These are phyloP conservation scores for Poecile atricapillus DNA, from an alignment of 2,113 vertebrate genomes.

Conservation along the genomic window DNA sequence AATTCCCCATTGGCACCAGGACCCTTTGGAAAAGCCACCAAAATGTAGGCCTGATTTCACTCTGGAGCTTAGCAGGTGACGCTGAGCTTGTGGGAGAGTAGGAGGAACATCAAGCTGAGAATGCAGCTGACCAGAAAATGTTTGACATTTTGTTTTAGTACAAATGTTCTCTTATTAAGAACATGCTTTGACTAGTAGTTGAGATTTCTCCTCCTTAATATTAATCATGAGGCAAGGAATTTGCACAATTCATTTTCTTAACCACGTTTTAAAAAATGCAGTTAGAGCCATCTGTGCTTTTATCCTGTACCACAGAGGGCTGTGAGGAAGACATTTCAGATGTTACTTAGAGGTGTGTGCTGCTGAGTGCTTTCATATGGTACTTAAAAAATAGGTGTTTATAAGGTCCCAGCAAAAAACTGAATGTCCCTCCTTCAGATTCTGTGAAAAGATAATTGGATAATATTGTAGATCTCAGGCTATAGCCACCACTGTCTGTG, in stretches of 20 bases:
- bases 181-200: slow-evolving; percentile 17
- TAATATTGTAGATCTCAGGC: not conserved
- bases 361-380: not conserved
- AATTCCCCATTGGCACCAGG: not conserved
- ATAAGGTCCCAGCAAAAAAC: not conserved
- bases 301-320: not conserved
- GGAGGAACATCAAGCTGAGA: slow-evolving; percentile 60
- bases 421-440: not conserved
- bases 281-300: not conserved
- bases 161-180: slow-evolving; percentile 58
- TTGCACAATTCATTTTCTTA: not conserved
- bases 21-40: not conserved
- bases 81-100: slow-evolving; percentile 27
- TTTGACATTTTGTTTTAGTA: slow-evolving; percentile 53
- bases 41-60: not conserved
- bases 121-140: slow-evolving; percentile 50
- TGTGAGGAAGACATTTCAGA: not conserved
- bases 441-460: slow-evolving; percentile 35
- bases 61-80: not conserved
- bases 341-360: not conserved
- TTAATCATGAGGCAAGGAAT: slow-evolving; percentile 8
- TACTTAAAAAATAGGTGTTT: not conserved
- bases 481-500: not conserved
- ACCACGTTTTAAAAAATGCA: not conserved
- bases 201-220: slow-evolving; percentile 27